Conservation (phyloP, 2,797 vertebrate genomes). For the Peromyscus attwateri region DNA sequence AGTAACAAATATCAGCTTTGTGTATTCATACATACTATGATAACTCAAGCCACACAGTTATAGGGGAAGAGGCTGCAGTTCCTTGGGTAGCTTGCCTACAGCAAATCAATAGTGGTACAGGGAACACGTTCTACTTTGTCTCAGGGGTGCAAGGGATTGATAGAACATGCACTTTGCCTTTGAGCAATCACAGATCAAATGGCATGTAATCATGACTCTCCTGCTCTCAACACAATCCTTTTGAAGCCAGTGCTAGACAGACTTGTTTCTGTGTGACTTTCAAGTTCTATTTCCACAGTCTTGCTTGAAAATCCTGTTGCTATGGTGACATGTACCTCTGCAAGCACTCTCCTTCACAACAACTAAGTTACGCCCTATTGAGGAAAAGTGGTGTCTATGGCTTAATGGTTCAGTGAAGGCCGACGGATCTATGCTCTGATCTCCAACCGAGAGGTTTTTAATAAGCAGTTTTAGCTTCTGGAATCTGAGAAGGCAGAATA, state of each 20-base stretch:
- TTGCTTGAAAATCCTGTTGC: conserved; percentile 78
- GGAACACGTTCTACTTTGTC: not conserved
- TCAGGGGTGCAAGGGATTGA: not conserved
- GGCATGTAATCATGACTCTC: conserved; percentile 34
- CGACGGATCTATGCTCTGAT: conserved; percentile 66
- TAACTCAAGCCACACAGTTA: not conserved
- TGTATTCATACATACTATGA: not conserved
- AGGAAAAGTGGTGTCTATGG: conserved; percentile 45
- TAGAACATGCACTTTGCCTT: not conserved
- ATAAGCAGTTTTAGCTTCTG: conserved; percentile 68
- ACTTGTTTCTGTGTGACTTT: conserved; percentile 51
- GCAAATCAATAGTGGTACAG: not conserved
- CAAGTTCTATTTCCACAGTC: conserved; percentile 71
- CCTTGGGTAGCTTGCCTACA: not conserved
- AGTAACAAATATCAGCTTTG: not conserved
- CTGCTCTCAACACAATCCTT: not conserved
- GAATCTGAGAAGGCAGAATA: conserved; percentile 58
- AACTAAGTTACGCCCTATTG: conserved; percentile 55
- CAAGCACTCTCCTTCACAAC: conserved; percentile 63
- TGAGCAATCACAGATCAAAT: conserved; percentile 64
- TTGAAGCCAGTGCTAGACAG: conserved; percentile 63
- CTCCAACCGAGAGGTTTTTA: conserved; percentile 74
- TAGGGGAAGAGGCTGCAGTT: not conserved
- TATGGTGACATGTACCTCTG: conserved; percentile 72
- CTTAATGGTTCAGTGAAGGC: conserved; percentile 75